Evolutionary conservation across 2,113 vertebrate genomes (phyloP).

Genomic region (Pangasianodon hypophthalmus): DNA sequence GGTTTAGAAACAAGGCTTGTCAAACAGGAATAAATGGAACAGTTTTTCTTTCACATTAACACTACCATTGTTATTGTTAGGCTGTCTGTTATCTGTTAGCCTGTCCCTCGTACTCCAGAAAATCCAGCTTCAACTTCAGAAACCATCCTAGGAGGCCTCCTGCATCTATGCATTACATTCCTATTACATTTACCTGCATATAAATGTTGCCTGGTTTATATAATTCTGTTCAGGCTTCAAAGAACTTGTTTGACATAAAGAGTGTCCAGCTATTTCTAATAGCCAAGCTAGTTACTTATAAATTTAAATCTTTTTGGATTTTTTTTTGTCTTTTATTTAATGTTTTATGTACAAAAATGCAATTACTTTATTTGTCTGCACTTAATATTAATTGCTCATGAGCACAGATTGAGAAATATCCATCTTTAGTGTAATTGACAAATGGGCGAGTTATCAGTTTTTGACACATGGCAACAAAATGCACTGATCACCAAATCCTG

Average conservation of each 20-base stretch:
- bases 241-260: neutral
- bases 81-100: neutral
- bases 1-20: neutral
- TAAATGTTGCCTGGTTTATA: neutral
- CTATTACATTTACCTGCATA: neutral
- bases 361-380: neutral
- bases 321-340: neutral
- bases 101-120: neutral
- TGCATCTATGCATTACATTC: slow-evolving; percentile 27
- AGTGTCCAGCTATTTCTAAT: neutral
- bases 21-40: neutral
- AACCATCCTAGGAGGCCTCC: slow-evolving; percentile 7
- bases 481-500: neutral
- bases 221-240: neutral
- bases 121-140: neutral
- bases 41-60: neutral
- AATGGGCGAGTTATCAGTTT: neutral
- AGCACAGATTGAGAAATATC: neutral
- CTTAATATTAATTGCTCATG: neutral
- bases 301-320: slow-evolving; percentile 1
- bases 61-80: neutral
- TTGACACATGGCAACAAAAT: neutral
- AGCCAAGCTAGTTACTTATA: neutral
- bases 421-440: neutral
- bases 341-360: neutral